Evolutionary conservation across 2,888 invertebrate species (phyloP), one percentile per base, ranked within the genome.

Genomic region (Psylliodes chrysocephalus): DNA sequence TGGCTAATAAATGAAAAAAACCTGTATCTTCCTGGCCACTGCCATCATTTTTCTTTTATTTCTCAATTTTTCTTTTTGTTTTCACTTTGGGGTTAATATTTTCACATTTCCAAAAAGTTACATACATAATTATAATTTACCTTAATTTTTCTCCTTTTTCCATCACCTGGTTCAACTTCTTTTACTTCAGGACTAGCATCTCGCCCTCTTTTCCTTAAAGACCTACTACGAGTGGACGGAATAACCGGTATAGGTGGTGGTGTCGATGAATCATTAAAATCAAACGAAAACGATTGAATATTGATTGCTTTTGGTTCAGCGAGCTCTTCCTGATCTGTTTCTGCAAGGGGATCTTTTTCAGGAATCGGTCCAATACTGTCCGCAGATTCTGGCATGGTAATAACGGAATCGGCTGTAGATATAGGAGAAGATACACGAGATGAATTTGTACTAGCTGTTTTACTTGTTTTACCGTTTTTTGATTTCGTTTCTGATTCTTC

Each of bases 241-340:
- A 70, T 64, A 8, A 69, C 59, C 0, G 70, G 64, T 19, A 69
- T 55, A n/a, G 70, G 70, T 12, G 72, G 66, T 3, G 71, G 66
- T 7, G 64, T 67, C 1, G 76, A 66, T 4, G 74, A 70, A 49
- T 76, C 76, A 42, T 70, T 71, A 59, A 70, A 78, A 66, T 79
- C 79, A 12, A 79, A 69, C n/a, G 79, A 77, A 51, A 79, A 77
- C 5, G 69, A 69, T 46, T 68, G 57, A 14, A 76, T 51, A 46
- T 67, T 71, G 40, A 72, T 44, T 17, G 66, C 66, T 60, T 70
- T 66, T 8, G 49, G 17, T 44, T 17, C 22, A 17, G 12, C 14
- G 0, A 28, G 42, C 6, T 54, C 60, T 68, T 84, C 84, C 80
- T 84, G 85, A 81, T 85, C 85, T 82, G 78, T 75, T 51, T 76